Evolutionary conservation across 2,797 vertebrate species (phyloP).

Genomic region (Podargus strigoides): DNA sequence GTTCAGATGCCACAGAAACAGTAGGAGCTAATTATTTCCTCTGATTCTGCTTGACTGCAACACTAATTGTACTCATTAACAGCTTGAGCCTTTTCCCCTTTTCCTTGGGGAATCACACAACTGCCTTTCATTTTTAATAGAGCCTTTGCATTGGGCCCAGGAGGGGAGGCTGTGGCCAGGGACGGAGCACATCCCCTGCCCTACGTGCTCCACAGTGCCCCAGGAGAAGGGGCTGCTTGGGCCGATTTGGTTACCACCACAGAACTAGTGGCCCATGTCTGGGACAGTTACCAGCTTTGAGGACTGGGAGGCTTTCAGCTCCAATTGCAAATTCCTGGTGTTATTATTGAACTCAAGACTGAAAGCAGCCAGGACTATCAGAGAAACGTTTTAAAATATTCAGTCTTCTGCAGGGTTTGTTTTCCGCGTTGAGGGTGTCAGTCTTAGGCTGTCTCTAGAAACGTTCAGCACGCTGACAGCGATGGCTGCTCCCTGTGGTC

Average conservation of each 20-base stretch:
- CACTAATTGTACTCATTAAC: conserved; percentile 57
- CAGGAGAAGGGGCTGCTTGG: background rate
- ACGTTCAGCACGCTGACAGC: accelerated
- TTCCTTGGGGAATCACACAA: background rate
- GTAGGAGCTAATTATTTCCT: conserved; percentile 56
- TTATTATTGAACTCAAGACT: background rate
- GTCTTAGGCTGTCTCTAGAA: background rate
- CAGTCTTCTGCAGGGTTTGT: background rate
- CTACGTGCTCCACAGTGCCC: background rate
- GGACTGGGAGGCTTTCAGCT: background rate
- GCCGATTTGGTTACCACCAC: background rate
- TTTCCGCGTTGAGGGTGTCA: background rate
- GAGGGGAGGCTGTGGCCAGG: background rate
- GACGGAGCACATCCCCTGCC: background rate
- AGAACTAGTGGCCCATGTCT: background rate
- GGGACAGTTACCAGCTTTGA: background rate
- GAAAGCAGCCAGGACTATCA: background rate
- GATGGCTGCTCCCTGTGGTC: background rate
- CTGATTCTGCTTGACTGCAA: conserved; percentile 51
- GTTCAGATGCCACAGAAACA: background rate
- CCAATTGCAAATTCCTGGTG: background rate
- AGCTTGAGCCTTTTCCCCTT: conserved; percentile 32
- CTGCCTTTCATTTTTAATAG: conserved; percentile 12
- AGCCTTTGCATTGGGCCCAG: background rate
- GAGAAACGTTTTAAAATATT: background rate